Base-by-base conservation (phyloP, 2,113 vertebrate genomes). In the Leucopternis melanops region DNA sequence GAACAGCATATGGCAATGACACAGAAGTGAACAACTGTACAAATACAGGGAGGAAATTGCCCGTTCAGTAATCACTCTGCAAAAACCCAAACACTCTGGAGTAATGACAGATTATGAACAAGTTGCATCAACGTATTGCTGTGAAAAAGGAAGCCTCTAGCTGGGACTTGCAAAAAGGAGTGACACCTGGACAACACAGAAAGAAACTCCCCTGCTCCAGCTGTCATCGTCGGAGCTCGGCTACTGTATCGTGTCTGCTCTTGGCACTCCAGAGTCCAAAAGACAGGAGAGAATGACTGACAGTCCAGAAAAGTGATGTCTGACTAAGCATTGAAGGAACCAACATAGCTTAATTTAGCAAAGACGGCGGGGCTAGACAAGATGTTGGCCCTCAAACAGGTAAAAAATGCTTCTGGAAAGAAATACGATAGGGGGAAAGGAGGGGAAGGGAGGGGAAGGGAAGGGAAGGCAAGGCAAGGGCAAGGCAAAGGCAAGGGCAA, bases 151-250 rank as follows among this genome's bases (percentile, higher is more conserved):
- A 91, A 90, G 67, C 6, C 27, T 57, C 58, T 32, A 44, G 40
- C 61, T 88, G 49, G 16, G 38, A 87, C 50, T 59, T 32, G 29
- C 57, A 71, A 59, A 81, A 78, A 63, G 22, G 32, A 91, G 10
- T 34, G 47, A 71, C 78, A 78, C 72, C 61, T 85, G 22, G 38
- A 42, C n/a, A 59, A 50, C 29, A 75, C 0, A 0, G 32, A 81
- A 66, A 42, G n/a, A 74, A 82, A 59, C 32, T 78, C 27, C 8
- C 16, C 38, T 49, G 18, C 50, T 87, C 61, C 70, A 66, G 57
- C 26, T 74, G 42, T 52, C 63, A 75, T 34, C 2, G 0, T 11
- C 2, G 0, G 26, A 38, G 47, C 21, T 91, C 0, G 0, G 32
- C 52, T 70, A 16, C 72, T 67, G 38, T 22, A n/a, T 31, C n/a